Conservation (phyloP, 2,888 invertebrate genomes). For the Protophormia terraenovae region DNA sequence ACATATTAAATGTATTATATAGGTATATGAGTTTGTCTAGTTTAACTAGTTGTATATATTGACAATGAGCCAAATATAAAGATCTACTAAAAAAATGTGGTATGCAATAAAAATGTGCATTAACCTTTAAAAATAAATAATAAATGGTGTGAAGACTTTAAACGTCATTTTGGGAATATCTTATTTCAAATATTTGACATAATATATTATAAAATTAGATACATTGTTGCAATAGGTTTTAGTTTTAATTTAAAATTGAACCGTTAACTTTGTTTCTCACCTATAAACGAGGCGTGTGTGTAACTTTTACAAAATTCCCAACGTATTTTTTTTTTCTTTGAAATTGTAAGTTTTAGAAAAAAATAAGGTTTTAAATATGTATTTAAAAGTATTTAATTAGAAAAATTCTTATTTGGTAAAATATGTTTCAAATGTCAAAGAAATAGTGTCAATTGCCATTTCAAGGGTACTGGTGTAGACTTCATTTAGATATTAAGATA, state of each 20-base stretch:
- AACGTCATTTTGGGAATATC: neutral
- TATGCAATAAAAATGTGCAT: slow-evolving; percentile 4
- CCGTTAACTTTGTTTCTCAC: neutral
- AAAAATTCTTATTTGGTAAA: too few relatives aligned
- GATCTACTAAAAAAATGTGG: neutral
- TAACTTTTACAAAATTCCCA: neutral
- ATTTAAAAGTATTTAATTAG: too few relatives aligned
- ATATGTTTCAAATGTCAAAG: too few relatives aligned
- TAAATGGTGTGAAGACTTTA: neutral
- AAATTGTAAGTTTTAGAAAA: neutral
- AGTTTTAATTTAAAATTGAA: neutral
- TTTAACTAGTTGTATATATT: neutral
- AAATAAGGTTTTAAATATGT: neutral
- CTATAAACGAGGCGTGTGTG: neutral
- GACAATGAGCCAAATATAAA: slow-evolving; percentile 6
- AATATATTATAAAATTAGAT: neutral
- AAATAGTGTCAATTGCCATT: too few relatives aligned
- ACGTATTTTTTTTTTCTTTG: neutral
- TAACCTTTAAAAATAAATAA: neutral
- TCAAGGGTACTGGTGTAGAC: too few relatives aligned
- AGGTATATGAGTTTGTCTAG: neutral
- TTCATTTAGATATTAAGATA: too few relatives aligned
- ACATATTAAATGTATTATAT: too few relatives aligned
- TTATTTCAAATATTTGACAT: neutral
- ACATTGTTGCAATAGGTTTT: neutral